A percentile compares a stretch with the other conserved stretches of the same genome.
Evolutionary conservation across 2,113 vertebrate genomes (phyloP).

Genomic region (Pyrgilauda ruficollis): DNA sequence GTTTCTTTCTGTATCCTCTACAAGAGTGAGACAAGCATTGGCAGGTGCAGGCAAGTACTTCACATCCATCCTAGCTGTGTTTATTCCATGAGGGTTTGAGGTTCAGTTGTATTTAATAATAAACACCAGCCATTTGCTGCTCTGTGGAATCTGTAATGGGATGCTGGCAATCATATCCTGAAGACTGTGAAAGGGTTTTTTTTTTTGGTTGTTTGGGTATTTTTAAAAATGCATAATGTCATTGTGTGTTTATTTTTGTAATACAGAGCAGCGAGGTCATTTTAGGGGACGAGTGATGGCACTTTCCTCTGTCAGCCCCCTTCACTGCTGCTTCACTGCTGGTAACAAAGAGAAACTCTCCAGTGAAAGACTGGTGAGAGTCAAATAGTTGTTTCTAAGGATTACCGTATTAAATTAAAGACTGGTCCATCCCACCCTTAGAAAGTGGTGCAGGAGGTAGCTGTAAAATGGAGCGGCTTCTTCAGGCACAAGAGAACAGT

Average conservation of each 20-base stretch:
- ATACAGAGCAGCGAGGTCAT: fast-evolving
- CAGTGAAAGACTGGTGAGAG: not conserved
- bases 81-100: not conserved
- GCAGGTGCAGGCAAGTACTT: not conserved
- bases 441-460: not conserved
- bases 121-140: not conserved
- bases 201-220: not conserved
- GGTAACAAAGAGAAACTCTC: not conserved
- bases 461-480: not conserved
- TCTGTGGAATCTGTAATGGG: not conserved
- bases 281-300: not conserved
- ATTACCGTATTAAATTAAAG: not conserved
- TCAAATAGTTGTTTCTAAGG: not conserved
- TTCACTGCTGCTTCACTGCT: not conserved
- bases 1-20: not conserved
- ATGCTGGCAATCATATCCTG: not conserved
- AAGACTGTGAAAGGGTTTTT: not conserved
- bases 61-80: not conserved
- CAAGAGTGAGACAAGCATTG: not conserved
- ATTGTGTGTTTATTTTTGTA: not conserved
- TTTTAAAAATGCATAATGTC: not conserved
- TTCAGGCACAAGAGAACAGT: not conserved
- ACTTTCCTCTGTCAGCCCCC: not conserved
- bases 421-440: not conserved
- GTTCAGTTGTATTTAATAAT: not conserved